Evolutionary conservation across 1,140 invertebrate genomes (phyloP).

Genomic region (Drosophila nikananu): DNA sequence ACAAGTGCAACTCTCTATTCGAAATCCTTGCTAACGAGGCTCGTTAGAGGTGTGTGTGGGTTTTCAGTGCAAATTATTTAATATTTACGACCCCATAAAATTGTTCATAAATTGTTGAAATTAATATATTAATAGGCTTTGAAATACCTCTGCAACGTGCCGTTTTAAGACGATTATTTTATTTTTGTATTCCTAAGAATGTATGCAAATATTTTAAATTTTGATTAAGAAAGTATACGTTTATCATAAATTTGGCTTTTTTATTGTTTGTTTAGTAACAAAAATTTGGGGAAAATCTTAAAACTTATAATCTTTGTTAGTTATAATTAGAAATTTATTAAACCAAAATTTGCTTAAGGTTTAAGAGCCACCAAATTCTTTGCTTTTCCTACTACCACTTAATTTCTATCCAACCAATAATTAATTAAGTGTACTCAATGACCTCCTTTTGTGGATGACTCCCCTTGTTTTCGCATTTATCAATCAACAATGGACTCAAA

Average conservation of each 20-base stretch:
- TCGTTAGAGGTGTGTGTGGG: slow-evolving; percentile 2
- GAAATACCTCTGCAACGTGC: slow-evolving; percentile 14
- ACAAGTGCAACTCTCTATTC: slow-evolving; percentile 60
- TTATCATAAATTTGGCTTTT: not conserved
- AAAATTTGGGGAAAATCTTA: too few relatives aligned
- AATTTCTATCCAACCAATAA: not conserved
- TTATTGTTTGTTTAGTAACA: not conserved
- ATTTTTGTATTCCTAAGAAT: slow-evolving; percentile 5
- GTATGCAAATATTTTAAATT: not conserved
- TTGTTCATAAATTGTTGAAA: slow-evolving; percentile 39
- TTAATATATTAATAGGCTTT: slow-evolving; percentile 34
- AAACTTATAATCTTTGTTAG: too few relatives aligned
- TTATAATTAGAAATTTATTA: too few relatives aligned
- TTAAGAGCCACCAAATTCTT: not conserved
- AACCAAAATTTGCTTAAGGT: too few relatives aligned
- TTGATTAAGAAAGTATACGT: not conserved
- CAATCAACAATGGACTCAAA: slow-evolving; percentile 28
- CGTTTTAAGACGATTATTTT: slow-evolving; percentile 10
- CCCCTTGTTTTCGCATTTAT: slow-evolving; percentile 29
- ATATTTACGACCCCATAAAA: slow-evolving; percentile 42
- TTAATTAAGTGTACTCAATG: not conserved
- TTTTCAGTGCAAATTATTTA: slow-evolving; percentile 36
- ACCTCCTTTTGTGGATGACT: not conserved
- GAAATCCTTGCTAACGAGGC: slow-evolving; percentile 45
- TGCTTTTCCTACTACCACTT: not conserved